Evolutionary conservation across 1,140 invertebrate species (phyloP).

Genomic region (Leptestheria dahalacensis): DNA sequence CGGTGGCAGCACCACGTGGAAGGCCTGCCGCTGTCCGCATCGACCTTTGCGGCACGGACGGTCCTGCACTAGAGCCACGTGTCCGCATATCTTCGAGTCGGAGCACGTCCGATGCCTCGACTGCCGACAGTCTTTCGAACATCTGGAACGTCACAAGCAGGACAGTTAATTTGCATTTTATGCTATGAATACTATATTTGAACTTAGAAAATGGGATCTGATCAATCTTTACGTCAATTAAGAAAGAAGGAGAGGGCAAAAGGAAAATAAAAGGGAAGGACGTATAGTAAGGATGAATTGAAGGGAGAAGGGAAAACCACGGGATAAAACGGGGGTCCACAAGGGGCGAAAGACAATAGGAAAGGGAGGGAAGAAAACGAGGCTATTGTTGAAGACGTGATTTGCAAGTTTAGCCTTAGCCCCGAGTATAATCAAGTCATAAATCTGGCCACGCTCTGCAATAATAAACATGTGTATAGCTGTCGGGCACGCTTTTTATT

Average conservation of each 20-base stretch:
- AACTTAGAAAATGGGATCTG: too few species aligned
- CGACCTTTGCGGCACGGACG: constrained; percentile 18
- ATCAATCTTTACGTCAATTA: too few species aligned
- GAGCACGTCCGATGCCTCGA: background rate
- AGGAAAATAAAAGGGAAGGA: background rate
- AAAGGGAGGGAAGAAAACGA: background rate
- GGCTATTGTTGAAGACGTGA: background rate
- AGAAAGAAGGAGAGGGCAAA: too few species aligned
- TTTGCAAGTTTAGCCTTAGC: background rate
- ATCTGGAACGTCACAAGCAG: background rate
- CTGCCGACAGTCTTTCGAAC: constrained; percentile 6
- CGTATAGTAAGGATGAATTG: too few species aligned
- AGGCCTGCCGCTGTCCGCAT: constrained; percentile 12
- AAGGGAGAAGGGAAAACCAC: background rate
- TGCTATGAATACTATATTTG: background rate
- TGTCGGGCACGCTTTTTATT: background rate
- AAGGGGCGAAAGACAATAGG: background rate
- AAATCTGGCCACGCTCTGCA: background rate
- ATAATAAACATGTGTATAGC: background rate
- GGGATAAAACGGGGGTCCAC: background rate
- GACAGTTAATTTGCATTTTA: background rate
- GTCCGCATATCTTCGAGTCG: background rate
- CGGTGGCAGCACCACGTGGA: constrained; percentile 7
- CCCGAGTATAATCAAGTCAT: background rate
- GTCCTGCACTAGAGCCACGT: background rate